These are phyloP conservation scores for Meles meles DNA, from an alignment of 2,113 vertebrate species.

Conservation along the genomic window DNA sequence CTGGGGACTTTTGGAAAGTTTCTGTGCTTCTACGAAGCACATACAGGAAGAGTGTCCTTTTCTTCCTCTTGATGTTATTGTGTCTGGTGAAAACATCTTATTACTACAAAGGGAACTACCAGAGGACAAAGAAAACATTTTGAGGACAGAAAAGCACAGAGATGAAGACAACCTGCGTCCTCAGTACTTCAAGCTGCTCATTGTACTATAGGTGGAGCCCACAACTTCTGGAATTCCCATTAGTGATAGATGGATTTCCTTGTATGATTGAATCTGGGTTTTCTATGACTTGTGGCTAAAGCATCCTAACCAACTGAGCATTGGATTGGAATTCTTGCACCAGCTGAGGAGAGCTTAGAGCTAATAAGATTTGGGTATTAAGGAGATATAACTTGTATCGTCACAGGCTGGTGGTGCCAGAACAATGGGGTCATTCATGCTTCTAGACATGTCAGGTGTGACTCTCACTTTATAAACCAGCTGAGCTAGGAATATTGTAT, in stretches of 20 bases:
- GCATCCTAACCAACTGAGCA: background rate
- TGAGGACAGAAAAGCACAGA: background rate
- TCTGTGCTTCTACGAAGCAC: background rate
- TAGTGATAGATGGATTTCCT: background rate
- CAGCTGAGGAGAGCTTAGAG: background rate
- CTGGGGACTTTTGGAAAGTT: background rate
- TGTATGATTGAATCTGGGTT: background rate
- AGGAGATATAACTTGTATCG: background rate
- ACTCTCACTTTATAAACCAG: background rate
- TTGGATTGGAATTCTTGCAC: background rate
- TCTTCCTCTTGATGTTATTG: background rate
- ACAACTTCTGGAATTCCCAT: background rate
- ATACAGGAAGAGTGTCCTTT: background rate
- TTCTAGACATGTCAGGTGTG: background rate
- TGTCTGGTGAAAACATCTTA: background rate
- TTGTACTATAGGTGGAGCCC: background rate
- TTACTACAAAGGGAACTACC: background rate
- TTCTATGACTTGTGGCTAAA: background rate
- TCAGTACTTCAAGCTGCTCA: background rate
- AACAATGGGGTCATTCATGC: background rate
- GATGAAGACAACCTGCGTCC: background rate
- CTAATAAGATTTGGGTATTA: slow-evolving; percentile 3
- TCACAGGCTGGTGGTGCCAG: background rate
- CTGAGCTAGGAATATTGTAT: background rate
- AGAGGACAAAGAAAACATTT: background rate